These are phyloP conservation scores for Tetrax tetrax DNA, from an alignment of 2,113 vertebrate species.

Conservation along the genomic window DNA sequence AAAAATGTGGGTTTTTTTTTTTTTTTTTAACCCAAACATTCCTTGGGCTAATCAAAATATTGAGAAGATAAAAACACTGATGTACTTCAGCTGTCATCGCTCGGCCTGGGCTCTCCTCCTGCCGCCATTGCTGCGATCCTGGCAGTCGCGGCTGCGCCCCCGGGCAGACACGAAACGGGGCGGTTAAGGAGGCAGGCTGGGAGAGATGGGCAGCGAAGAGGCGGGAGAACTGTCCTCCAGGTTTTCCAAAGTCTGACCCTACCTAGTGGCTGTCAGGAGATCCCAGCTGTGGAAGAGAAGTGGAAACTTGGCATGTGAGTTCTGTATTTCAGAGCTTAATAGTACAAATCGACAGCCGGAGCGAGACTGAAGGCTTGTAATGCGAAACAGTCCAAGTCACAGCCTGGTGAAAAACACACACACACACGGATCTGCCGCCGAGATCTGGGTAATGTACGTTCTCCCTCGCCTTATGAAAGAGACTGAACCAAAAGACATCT, in stretches of 20 bases:
- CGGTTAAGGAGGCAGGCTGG: background rate
- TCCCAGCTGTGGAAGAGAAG: background rate
- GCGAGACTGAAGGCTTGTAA: background rate
- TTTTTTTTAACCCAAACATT: conserved; percentile 4
- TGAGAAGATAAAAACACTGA: background rate
- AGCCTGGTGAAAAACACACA: conserved; percentile 44
- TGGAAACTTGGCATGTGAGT: conserved; percentile 20
- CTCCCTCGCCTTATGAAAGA: conserved; percentile 45
- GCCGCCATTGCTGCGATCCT: background rate
- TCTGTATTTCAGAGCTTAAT: conserved; percentile 10
- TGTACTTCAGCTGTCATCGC: background rate
- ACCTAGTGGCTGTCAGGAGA: background rate
- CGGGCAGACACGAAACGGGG: rapidly evolving
- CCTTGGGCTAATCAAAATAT: background rate
- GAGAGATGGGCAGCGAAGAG: background rate
- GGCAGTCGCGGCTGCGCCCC: background rate
- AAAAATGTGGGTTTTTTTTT: background rate
- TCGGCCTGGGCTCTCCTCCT: background rate
- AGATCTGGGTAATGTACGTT: conserved; percentile 60
- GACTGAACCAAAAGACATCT: conserved; percentile 47
- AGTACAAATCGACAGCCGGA: conserved; percentile 18
- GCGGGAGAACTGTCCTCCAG: background rate
- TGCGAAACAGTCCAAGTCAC: conserved; percentile 25
- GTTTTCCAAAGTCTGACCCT: background rate
- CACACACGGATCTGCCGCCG: background rate